phyloP scores from a whole-genome alignment of 1,140 invertebrate genomes.

The Trachymyrmex septentrionalis region DNA sequence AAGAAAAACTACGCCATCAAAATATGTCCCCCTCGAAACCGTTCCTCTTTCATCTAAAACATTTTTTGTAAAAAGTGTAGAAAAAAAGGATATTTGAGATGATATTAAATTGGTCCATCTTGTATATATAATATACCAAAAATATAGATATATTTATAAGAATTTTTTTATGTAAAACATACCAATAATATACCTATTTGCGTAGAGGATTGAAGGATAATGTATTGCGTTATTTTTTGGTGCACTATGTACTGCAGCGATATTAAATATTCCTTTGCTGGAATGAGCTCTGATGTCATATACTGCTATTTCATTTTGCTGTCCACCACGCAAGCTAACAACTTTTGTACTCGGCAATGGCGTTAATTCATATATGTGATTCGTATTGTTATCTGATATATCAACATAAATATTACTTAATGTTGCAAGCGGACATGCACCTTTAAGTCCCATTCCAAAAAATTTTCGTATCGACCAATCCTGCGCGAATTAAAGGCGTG shows the following conservation, averaged over 20 bases:
- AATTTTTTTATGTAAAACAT: slow-evolving; percentile 64
- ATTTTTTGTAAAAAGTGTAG: no score
- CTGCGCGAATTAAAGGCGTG: slow-evolving; percentile 69
- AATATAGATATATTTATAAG: not conserved
- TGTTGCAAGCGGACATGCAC: slow-evolving; percentile 92
- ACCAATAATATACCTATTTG: slow-evolving; percentile 94
- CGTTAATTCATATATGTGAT: slow-evolving; percentile 87
- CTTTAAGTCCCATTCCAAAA: slow-evolving; percentile 93
- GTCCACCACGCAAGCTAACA: slow-evolving; percentile 89
- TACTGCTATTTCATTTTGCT: slow-evolving; percentile 89
- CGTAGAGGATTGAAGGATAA: slow-evolving; percentile 90
- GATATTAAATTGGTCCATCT: no score
- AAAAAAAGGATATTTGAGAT: no score
- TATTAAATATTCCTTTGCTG: slow-evolving; percentile 89
- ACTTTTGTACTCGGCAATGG: slow-evolving; percentile 88
- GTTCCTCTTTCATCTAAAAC: no score
- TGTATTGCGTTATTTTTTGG: slow-evolving; percentile 86
- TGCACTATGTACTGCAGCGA: slow-evolving; percentile 87
- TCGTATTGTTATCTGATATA: slow-evolving; percentile 89
- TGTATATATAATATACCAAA: no score
- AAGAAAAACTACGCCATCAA: no score
- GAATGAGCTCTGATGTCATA: slow-evolving; percentile 89
- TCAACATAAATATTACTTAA: slow-evolving; percentile 94
- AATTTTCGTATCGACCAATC: slow-evolving; percentile 95
- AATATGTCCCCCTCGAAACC: no score